phyloP scores from a whole-genome alignment of 2,888 invertebrate species.

The Disparrhopalites patrizii region DNA sequence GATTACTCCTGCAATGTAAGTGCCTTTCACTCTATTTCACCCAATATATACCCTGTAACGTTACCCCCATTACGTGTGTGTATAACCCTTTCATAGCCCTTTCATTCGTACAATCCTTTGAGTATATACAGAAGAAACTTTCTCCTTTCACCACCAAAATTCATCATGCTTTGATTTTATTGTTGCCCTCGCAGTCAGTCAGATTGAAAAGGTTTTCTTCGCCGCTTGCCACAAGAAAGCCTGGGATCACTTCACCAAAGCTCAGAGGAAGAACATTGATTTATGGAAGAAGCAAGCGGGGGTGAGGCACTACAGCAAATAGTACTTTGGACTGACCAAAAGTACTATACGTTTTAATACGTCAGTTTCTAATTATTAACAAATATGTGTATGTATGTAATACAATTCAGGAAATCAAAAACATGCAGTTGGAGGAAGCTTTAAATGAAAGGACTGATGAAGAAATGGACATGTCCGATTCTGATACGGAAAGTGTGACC shows the following conservation, averaged over 20 bases:
- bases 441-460: slow-evolving; percentile 66
- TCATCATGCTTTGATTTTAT: too few species aligned
- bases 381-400: too few species aligned
- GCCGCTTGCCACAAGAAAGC: slow-evolving; percentile 96
- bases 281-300: slow-evolving; percentile 94
- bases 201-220: slow-evolving; percentile 96
- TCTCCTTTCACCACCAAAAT: too few species aligned
- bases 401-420: slow-evolving; percentile 65
- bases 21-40: slow-evolving; percentile 51
- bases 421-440: slow-evolving; percentile 63
- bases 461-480: slow-evolving; percentile 81
- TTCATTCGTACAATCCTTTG: background rate
- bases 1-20: slow-evolving; percentile 88
- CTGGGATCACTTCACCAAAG: slow-evolving; percentile 99
- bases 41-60: background rate
- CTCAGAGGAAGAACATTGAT: slow-evolving; percentile 97
- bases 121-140: too few species aligned
- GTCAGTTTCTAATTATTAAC: background rate
- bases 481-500: slow-evolving; percentile 45
- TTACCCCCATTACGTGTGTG: background rate
- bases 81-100: too few species aligned
- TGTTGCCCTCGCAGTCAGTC: slow-evolving; percentile 80
- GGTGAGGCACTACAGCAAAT: slow-evolving; percentile 67
- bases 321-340: background rate
- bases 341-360: background rate